Percentiles rank a stretch among this genome's conserved stretches.
Evolutionary conservation across 1,140 invertebrate genomes (phyloP).

Genomic region (Charaxes varanes): DNA sequence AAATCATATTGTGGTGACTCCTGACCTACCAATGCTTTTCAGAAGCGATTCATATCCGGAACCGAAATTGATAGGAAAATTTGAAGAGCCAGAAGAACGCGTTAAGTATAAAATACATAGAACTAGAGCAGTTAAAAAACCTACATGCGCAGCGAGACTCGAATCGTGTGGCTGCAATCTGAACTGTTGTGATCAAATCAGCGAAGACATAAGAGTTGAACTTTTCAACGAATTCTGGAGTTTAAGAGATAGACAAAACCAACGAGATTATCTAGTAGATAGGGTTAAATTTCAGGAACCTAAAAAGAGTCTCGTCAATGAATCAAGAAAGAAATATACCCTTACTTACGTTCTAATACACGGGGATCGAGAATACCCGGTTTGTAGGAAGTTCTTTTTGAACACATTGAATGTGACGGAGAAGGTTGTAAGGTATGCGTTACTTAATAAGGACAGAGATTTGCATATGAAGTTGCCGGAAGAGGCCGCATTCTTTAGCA

Average conservation of each 20-base stretch:
- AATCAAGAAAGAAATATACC: slow-evolving; percentile 1
- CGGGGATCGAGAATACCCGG: neutral
- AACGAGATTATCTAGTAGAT: slow-evolving; percentile 1
- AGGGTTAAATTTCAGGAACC: slow-evolving; percentile 2
- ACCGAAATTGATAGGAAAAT: too few species aligned
- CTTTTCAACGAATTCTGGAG: slow-evolving; percentile 2
- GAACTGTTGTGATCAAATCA: neutral
- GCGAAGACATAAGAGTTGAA: neutral
- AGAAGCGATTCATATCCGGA: too few species aligned
- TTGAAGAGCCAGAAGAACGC: neutral
- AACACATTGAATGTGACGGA: slow-evolving; percentile 1
- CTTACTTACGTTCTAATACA: neutral
- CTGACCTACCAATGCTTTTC: too few species aligned
- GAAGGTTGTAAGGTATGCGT: neutral
- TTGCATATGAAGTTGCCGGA: neutral
- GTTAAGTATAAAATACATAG: neutral
- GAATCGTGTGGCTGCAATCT: slow-evolving; percentile 1
- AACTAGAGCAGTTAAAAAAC: neutral
- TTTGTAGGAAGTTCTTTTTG: neutral
- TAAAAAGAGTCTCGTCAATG: neutral
- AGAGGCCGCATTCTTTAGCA: neutral
- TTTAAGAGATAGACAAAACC: neutral
- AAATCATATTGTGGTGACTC: too few species aligned
- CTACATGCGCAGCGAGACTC: neutral
- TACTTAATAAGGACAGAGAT: neutral